phyloP scores from a whole-genome alignment of 2,113 vertebrate species.

The Scophthalmus maximus region DNA sequence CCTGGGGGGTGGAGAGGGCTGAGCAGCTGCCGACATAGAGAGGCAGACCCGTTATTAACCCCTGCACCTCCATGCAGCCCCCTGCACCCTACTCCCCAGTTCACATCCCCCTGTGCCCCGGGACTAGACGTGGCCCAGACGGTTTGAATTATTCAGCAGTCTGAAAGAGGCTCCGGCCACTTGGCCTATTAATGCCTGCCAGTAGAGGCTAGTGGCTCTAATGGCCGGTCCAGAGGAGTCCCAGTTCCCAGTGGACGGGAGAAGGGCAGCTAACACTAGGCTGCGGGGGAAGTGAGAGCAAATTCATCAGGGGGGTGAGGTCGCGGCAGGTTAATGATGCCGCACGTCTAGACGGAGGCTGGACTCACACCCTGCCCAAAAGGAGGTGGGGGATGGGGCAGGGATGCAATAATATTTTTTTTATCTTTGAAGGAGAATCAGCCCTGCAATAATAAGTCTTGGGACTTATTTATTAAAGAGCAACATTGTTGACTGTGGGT shows the following conservation, averaged over 20 bases:
- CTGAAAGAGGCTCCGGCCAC: conserved; percentile 84
- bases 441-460: conserved; percentile 61
- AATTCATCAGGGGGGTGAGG: conserved; percentile 86
- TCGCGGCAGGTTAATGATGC: conserved; percentile 83
- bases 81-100: conserved; percentile 65
- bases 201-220: conserved; percentile 82
- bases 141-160: conserved; percentile 96
- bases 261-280: conserved; percentile 54
- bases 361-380: conserved; percentile 69
- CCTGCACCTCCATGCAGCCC: conserved; percentile 87
- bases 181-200: conserved; percentile 87
- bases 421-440: conserved; percentile 53
- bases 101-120: conserved; percentile 80
- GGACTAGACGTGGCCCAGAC: conserved; percentile 84
- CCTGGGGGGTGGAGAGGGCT: conserved; percentile 79
- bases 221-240: conserved; percentile 84
- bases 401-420: conserved; percentile 64
- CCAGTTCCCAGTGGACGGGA: conserved; percentile 71
- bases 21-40: conserved; percentile 94
- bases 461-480: conserved; percentile 52
- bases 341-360: conserved; percentile 80
- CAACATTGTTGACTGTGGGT: conserved; percentile 57
- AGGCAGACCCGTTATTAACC: conserved; percentile 99
- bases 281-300: conserved; percentile 84
- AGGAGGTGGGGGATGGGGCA: conserved; percentile 51